Base-by-base conservation (phyloP, 2,113 vertebrate genomes). In the Dromaius novaehollandiae region DNA sequence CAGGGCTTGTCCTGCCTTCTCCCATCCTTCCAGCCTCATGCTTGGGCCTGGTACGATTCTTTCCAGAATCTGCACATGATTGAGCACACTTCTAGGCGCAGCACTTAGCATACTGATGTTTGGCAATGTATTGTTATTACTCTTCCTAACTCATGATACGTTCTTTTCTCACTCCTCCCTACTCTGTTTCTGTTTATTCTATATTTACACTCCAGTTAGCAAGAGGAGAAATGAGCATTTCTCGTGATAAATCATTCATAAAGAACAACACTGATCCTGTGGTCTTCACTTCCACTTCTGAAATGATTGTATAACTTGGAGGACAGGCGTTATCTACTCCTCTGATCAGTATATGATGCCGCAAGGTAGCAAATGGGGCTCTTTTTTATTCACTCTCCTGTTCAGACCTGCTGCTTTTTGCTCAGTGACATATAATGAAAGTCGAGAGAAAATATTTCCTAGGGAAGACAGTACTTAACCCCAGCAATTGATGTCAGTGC, bases 391-490 rank as follows among this genome's bases (percentile, higher is more conserved):
- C 78, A 4, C 36, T 61, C 70, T 94, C 94, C 34, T 95, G 90
- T 83, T 91, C 93, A 94, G 82, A 95, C 91, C 86, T 94, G 91
- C 77, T 95, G 82, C 63, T 89, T 82, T 65, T 42, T 68, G 82
- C 53, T 74, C 42, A 55, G 61, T 77, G 91, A 77, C 77, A 82
- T 25, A 12, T 8, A 95, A 71, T 51, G 88, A 87, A 69, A 81
- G 86, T 78, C 82, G 93, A 51, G 89, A 74, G 85, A 63, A 83
- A 96, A 86, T 46, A 58, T 81, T 46, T 75, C 74, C 32, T 79
- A 48, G 58, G 69, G 60, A 81, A 65, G 65, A 63, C 46, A 77
- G 65, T 55, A 15, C 85, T 92, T 65, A 81, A 94, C 77, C 93
- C 86, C 86, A 36, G 46, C 75, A 69, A n/a, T 10, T 79, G 93